A percentile compares a stretch with the other conserved stretches of the same genome.
These are phyloP conservation scores for Paramisgurnus dabryanus DNA, from an alignment of 2,113 vertebrate genomes.

Conservation along the genomic window DNA sequence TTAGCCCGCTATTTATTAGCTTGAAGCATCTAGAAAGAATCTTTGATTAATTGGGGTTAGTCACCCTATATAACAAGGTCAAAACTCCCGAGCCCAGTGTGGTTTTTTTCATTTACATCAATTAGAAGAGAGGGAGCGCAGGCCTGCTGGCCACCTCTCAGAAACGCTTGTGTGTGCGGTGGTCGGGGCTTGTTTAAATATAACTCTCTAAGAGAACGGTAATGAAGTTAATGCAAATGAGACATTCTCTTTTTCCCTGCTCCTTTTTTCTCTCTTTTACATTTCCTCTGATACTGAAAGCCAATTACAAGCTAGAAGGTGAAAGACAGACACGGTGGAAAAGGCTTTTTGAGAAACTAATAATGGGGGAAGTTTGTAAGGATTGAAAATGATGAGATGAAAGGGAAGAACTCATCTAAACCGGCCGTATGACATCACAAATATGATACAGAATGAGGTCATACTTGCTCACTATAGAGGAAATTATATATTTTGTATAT, in stretches of 20 bases:
- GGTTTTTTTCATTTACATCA: slow-evolving; percentile 84
- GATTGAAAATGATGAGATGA: slow-evolving; percentile 22
- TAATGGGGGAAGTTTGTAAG: slow-evolving; percentile 22
- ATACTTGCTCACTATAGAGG: not conserved
- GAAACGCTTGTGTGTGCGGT: slow-evolving; percentile 65
- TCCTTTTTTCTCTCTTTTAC: slow-evolving; percentile 45
- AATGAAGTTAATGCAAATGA: slow-evolving; percentile 81
- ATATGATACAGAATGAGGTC: slow-evolving; percentile 3
- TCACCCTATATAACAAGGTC: slow-evolving; percentile 86
- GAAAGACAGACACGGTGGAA: slow-evolving; percentile 31
- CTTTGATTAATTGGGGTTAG: slow-evolving; percentile 94
- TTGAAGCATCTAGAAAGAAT: slow-evolving; percentile 83
- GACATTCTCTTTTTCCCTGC: slow-evolving; percentile 59
- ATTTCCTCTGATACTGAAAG: slow-evolving; percentile 44
- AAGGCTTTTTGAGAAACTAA: slow-evolving; percentile 19
- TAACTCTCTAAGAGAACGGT: slow-evolving; percentile 71
- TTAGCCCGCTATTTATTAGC: slow-evolving; percentile 81
- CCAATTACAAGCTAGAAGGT: slow-evolving; percentile 61
- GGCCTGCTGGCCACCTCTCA: slow-evolving; percentile 73
- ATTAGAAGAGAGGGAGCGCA: slow-evolving; percentile 78
- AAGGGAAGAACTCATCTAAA: not conserved
- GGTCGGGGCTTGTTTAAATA: slow-evolving; percentile 75
- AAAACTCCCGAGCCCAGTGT: slow-evolving; percentile 72
- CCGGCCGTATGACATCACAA: not conserved
- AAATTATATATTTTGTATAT: not conserved